Evolutionary conservation across 2,797 vertebrate genomes (phyloP).

Genomic region (Micrastur ruficollis): DNA sequence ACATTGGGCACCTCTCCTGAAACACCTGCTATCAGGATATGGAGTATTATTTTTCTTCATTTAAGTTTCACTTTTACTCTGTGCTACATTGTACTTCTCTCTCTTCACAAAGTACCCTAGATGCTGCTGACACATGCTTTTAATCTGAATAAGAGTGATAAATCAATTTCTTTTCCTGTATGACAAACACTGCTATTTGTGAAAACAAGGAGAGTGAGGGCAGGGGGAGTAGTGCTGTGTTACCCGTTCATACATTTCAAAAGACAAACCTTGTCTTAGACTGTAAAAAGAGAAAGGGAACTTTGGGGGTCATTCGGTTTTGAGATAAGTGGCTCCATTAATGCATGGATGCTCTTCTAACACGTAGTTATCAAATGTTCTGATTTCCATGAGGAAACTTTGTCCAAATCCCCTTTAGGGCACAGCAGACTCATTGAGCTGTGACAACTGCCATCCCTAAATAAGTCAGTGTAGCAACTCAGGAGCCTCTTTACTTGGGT

Average conservation of each 20-base stretch:
- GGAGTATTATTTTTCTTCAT: neutral
- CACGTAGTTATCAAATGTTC: neutral
- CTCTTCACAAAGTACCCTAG: neutral
- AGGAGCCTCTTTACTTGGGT: neutral
- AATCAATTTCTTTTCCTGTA: neutral
- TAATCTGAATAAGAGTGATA: neutral
- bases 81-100: neutral
- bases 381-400: neutral
- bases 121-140: neutral
- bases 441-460: neutral
- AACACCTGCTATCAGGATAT: neutral
- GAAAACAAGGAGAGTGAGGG: neutral
- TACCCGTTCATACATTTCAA: neutral
- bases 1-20: neutral
- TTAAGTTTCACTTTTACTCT: neutral
- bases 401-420: neutral
- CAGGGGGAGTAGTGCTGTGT: fast-evolving
- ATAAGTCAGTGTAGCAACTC: neutral
- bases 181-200: neutral
- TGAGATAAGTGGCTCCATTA: neutral
- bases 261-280: neutral
- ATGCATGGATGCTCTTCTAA: neutral
- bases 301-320: neutral
- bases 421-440: neutral
- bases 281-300: neutral